Conservation (phyloP, 1,140 invertebrate species). For the Conus ventricosus region DNA sequence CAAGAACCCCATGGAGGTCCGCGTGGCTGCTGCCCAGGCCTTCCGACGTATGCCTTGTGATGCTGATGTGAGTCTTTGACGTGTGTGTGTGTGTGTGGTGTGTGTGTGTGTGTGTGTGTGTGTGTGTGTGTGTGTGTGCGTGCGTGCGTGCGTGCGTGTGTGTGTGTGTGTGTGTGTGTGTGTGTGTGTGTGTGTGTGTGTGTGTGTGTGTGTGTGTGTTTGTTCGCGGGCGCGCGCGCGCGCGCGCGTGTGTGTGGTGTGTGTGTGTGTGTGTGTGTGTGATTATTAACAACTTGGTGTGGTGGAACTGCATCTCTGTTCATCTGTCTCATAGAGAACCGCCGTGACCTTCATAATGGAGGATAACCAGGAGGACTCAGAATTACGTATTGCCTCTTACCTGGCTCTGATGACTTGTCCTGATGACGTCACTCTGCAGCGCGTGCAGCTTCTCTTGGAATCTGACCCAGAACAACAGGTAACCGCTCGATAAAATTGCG, state of each 20-base stretch:
- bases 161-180: background rate
- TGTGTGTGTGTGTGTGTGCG: background rate
- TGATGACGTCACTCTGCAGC: constrained; percentile 83
- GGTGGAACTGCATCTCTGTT: background rate
- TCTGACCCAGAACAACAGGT: constrained; percentile 85
- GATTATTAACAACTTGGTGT: too few species aligned
- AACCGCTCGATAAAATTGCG: background rate
- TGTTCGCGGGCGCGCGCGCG: background rate
- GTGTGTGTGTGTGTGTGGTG: background rate
- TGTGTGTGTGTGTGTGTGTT: background rate
- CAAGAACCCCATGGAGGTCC: constrained; percentile 81
- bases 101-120: background rate
- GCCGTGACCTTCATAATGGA: constrained; percentile 80
- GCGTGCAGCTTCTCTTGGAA: constrained; percentile 82
- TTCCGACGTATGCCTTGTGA: constrained; percentile 83
- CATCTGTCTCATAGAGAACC: constrained; percentile 53
- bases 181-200: background rate
- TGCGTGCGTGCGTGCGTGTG: background rate
- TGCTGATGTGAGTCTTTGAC: constrained; percentile 76
- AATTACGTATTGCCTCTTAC: constrained; percentile 91
- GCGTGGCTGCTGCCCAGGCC: constrained; percentile 87
- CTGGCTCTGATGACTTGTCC: constrained; percentile 93
- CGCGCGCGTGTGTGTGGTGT: background rate
- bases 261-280: background rate
- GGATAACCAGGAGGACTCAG: constrained; percentile 85